Percentiles rank a stretch among this genome's conserved stretches.
These are phyloP conservation scores for Onchidella celtica DNA, from an alignment of 2,888 invertebrate genomes.

Conservation along the genomic window DNA sequence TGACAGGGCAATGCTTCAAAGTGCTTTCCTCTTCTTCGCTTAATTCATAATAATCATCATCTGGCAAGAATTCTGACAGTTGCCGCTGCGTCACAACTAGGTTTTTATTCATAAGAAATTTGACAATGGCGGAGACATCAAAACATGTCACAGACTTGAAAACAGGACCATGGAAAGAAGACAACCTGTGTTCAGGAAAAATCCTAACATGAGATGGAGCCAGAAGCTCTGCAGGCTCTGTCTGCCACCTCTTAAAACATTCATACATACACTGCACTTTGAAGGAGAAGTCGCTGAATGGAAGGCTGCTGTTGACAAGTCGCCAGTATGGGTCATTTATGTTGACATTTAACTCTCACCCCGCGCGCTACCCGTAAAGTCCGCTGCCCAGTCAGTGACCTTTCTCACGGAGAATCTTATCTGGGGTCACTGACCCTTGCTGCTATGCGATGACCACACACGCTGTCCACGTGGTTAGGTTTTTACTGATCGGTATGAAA, in stretches of 20 bases:
- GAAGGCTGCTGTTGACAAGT: background rate
- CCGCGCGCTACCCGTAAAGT: no score
- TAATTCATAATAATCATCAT: background rate
- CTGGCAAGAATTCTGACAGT: background rate
- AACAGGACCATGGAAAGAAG: no score
- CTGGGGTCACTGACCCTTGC: no score
- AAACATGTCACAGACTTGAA: background rate
- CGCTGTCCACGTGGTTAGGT: no score
- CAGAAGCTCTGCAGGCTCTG: background rate
- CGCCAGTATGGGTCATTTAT: background rate
- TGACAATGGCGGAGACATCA: background rate
- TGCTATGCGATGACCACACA: no score
- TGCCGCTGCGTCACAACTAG: background rate
- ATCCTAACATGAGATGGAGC: background rate
- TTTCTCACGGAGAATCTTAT: no score
- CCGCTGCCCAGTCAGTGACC: no score
- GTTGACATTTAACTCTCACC: background rate
- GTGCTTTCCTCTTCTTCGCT: background rate
- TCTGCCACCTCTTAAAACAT: background rate
- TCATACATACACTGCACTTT: background rate
- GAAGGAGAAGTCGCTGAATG: background rate
- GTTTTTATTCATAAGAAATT: background rate
- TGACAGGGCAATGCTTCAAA: background rate
- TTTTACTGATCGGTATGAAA: no score
- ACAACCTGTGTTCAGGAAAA: background rate